These are phyloP conservation scores for Eurystomus glaucurus DNA, from an alignment of 2,797 vertebrate genomes.

Conservation along the genomic window DNA sequence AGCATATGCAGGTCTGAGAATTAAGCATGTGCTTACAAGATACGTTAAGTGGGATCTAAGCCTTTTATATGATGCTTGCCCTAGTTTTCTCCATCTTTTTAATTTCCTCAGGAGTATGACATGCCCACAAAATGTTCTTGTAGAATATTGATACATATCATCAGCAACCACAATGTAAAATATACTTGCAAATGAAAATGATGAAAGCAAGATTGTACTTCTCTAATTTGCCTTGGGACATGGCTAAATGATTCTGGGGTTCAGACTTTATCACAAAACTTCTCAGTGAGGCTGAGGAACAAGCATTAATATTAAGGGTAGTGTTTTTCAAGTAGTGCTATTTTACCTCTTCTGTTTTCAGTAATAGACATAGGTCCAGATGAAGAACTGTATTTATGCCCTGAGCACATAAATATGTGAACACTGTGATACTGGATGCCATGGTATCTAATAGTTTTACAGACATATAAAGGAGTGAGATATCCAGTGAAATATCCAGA, in stretches of 20 bases:
- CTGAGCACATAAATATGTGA: neutral
- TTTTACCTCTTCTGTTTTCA: neutral
- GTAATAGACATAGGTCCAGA: neutral
- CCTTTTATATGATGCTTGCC: neutral
- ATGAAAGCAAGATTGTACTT: slow-evolving; percentile 7
- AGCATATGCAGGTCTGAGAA: neutral
- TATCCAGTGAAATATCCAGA: neutral
- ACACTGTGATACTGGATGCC: neutral
- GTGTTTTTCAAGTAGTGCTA: neutral
- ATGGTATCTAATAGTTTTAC: neutral
- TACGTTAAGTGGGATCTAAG: accelerated
- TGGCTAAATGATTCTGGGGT: neutral
- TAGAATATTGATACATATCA: neutral
- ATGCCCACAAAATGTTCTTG: neutral
- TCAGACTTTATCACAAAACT: neutral
- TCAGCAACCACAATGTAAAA: neutral
- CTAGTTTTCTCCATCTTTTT: neutral
- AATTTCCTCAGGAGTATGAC: neutral
- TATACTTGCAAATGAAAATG: slow-evolving; percentile 6
- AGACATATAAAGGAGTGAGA: neutral
- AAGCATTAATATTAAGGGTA: neutral
- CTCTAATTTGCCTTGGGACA: neutral
- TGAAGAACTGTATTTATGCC: neutral
- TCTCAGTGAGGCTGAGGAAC: neutral
- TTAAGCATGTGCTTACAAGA: neutral